Evolutionary conservation across 37 sponge, comb jelly and placozoan species (phyloP), one percentile per base, ranked within the genome.

Genomic region (Geodia barretti): DNA sequence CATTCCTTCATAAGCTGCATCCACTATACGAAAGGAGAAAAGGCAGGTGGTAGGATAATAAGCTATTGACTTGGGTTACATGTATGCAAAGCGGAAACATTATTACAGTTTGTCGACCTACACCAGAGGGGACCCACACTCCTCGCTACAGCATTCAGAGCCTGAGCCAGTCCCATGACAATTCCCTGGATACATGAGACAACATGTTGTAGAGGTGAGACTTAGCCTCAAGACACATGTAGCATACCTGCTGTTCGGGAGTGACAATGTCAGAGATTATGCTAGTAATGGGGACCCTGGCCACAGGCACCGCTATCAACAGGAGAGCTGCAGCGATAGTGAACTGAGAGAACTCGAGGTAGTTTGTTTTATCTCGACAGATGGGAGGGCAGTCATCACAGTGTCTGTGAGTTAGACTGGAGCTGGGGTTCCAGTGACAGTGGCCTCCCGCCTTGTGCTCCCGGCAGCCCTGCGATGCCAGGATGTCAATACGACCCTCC

Each of bases 341-440:
- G 54, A 80, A 80, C 71, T 80, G 81, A 7, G 36, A 3, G 41
- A 80, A 80, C 1, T 31, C 41, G 24, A 80, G 37, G 23, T 43
- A 59, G 20, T 60, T 68, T 8, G 21, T 41, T 5, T 9, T 34
- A 19, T 65, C 64, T 20, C 68, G 67, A 41, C 79, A 79, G n/a
- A 79, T 79, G 24, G 81, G 81, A 0, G 2, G 81, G 54, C 81
- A 80, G 39, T 80, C 71, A 34, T 34, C 1, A 60, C 81, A 80
- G 60, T 71, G 60, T 35, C 47, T 39, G 11, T 60, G 26, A 2
- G 81, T 80, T 20, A 80, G 25, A 2, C 42, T 54, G 0, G 81
- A 80, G 23, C 59, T 14, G 32, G 81, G 81, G 19, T 47, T 70
- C 81, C 81, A 80, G 62, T 80, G 37, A 70, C 81, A 80, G 25